phyloP scores from a whole-genome alignment of 2,888 invertebrate species.

The Eupithecia insigniata region DNA sequence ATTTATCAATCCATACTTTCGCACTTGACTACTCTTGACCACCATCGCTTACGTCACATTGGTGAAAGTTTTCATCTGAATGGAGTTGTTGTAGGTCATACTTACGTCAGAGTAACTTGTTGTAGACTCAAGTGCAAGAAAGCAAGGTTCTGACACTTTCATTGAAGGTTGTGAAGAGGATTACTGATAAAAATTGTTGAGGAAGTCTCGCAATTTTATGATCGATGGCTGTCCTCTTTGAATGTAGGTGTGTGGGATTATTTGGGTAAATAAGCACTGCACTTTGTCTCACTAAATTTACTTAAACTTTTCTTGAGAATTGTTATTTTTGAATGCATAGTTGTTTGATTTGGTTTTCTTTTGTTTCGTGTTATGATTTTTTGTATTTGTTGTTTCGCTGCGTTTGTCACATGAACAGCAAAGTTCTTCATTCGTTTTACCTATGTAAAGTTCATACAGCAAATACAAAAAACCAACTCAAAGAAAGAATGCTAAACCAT shows the following conservation, averaged over 20 bases:
- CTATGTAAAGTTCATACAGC: not conserved
- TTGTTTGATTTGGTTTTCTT: not conserved
- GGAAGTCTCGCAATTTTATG: not conserved
- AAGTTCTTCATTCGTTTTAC: not conserved
- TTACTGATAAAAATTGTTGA: not conserved
- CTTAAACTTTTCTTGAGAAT: too few species aligned
- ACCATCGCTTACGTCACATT: constrained; percentile 47
- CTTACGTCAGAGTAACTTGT: constrained; percentile 41
- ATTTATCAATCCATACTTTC: constrained; percentile 35
- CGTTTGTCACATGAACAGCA: not conserved
- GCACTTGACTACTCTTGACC: constrained; percentile 35
- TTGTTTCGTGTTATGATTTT: not conserved
- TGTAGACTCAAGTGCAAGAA: constrained; percentile 43
- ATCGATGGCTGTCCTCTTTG: not conserved
- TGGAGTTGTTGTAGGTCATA: constrained; percentile 40
- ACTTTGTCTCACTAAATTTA: not conserved
- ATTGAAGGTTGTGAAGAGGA: constrained; percentile 28
- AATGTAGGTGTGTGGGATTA: not conserved
- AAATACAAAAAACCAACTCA: not conserved
- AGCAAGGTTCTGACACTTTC: constrained; percentile 43
- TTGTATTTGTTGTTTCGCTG: too few species aligned
- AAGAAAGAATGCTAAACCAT: not conserved
- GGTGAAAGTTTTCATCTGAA: constrained; percentile 53
- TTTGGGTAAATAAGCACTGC: not conserved
- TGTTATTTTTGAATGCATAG: not conserved